Evolutionary conservation across 2,113 vertebrate genomes (phyloP).

Genomic region (Monopterus albus): DNA sequence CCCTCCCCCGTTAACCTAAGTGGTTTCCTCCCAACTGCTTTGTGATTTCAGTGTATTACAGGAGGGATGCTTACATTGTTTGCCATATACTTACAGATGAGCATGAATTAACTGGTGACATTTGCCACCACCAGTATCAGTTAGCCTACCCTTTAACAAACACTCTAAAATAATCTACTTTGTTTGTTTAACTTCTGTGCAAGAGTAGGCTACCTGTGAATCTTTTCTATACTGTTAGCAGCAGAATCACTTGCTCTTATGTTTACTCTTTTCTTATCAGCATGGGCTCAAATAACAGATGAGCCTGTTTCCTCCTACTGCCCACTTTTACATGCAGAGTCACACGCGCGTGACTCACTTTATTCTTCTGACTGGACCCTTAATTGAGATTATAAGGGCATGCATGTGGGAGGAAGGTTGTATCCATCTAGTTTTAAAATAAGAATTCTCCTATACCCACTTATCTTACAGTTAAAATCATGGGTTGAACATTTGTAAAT

Average conservation of each 20-base stretch:
- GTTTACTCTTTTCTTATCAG: background rate
- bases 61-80: too few relatives aligned
- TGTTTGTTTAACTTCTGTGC: background rate
- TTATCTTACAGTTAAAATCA: background rate
- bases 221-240: background rate
- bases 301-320: background rate
- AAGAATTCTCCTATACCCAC: too few relatives aligned
- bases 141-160: too few relatives aligned
- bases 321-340: slow-evolving; percentile 11
- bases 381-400: background rate
- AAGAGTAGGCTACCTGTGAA: background rate
- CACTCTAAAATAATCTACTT: too few relatives aligned
- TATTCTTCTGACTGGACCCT: background rate
- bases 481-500: background rate
- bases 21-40: background rate
- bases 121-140: too few relatives aligned
- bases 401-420: background rate
- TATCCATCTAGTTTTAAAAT: background rate
- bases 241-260: background rate
- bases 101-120: background rate
- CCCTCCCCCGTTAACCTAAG: background rate
- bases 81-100: background rate
- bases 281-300: slow-evolving; percentile 6
- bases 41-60: background rate
- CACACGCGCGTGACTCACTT: slow-evolving; percentile 9